A percentile compares a stretch with the other conserved stretches of the same genome.
Conservation (phyloP, 92 coral and sea anemone genomes). For the Palythoa caribaeorum region DNA sequence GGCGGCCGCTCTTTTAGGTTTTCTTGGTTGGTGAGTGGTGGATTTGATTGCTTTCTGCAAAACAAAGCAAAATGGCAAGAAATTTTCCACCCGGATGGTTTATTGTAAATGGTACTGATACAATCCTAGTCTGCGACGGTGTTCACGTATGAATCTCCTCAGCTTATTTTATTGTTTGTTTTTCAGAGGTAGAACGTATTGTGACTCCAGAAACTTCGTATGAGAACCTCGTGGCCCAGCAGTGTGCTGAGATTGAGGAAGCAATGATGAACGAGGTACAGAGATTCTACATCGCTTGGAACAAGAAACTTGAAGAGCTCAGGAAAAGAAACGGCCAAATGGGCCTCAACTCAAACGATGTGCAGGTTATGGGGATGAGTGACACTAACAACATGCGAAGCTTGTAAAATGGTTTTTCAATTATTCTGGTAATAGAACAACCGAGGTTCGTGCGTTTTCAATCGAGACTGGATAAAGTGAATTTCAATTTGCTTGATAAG, state of each 20-base stretch:
- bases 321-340: slow-evolving; percentile 83
- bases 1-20: too few species aligned
- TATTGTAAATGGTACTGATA: too few species aligned
- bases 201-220: slow-evolving; percentile 97
- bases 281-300: slow-evolving; percentile 96
- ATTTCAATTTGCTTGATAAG: too few species aligned
- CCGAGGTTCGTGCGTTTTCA: background rate
- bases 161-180: background rate
- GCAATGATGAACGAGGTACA: slow-evolving; percentile 98
- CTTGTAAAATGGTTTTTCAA: slow-evolving; percentile 54
- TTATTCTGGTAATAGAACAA: background rate
- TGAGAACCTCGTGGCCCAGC: slow-evolving; percentile 94
- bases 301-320: slow-evolving; percentile 96
- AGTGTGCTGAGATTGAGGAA: slow-evolving; percentile 96
- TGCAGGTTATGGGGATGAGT: slow-evolving; percentile 76
- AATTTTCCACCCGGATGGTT: too few species aligned
- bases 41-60: too few species aligned
- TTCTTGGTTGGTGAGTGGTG: too few species aligned
- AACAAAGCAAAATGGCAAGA: too few species aligned
- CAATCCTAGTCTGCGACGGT: too few species aligned
- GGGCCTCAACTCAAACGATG: slow-evolving; percentile 74
- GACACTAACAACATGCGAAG: slow-evolving; percentile 65
- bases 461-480: background rate
- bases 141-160: background rate
- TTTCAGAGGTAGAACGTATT: slow-evolving; percentile 92